Percentiles rank a stretch among this genome's conserved stretches.
Evolutionary conservation across 2,797 vertebrate species (phyloP).

Genomic region (Cryptoprocta ferox): DNA sequence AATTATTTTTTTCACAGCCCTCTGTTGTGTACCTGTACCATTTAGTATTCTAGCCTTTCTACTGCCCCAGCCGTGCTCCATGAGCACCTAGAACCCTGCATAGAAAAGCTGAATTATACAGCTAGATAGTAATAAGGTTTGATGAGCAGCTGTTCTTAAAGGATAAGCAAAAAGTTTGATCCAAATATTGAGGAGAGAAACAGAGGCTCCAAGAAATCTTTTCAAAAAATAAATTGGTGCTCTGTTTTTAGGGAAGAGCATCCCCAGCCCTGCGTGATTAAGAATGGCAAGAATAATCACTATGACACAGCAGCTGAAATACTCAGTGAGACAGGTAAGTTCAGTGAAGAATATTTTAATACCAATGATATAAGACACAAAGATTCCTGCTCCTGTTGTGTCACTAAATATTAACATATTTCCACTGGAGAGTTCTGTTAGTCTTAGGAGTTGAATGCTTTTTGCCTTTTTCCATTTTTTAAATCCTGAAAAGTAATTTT

Average conservation of each 20-base stretch:
- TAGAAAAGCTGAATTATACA: conserved; percentile 82
- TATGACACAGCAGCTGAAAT: conserved; percentile 82
- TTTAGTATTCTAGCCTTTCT: background rate
- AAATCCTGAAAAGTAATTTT: background rate
- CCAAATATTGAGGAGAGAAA: conserved; percentile 83
- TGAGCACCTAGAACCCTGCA: background rate
- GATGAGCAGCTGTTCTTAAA: conserved; percentile 79
- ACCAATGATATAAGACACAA: conserved; percentile 83
- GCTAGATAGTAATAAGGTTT: conserved; percentile 81
- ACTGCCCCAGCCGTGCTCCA: background rate
- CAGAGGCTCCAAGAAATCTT: conserved; percentile 80
- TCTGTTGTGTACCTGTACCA: background rate
- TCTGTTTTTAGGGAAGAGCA: conserved; percentile 77
- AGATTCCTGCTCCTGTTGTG: conserved; percentile 84
- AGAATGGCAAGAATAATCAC: conserved; percentile 83
- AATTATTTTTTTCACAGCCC: background rate
- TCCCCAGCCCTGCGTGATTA: conserved; percentile 81
- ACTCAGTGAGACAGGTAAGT: conserved; percentile 71
- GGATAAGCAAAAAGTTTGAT: conserved; percentile 70
- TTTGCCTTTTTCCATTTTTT: conserved; percentile 5
- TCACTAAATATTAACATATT: conserved; percentile 83
- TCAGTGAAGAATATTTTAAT: conserved; percentile 81
- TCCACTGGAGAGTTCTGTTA: conserved; percentile 83
- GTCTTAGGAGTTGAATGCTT: conserved; percentile 76
- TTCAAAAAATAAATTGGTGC: conserved; percentile 85